phyloP scores from a whole-genome alignment of 2,797 vertebrate species.

The Acrossocheilus fasciatus region DNA sequence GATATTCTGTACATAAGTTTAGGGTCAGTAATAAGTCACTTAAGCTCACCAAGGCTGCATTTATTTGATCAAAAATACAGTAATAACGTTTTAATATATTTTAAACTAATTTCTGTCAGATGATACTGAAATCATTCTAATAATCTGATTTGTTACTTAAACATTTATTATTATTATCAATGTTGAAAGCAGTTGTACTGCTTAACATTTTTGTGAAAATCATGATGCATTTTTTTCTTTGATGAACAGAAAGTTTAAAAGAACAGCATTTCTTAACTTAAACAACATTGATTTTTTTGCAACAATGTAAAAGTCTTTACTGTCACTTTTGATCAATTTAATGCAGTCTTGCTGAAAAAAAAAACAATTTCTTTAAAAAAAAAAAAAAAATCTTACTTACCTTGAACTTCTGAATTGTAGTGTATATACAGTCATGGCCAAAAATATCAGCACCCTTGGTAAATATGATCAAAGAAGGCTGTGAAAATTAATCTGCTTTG shows the following conservation, averaged over 20 bases:
- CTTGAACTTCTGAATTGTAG: background rate
- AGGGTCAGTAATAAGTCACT: background rate
- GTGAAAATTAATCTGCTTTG: too few relatives aligned
- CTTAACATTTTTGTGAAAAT: background rate
- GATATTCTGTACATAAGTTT: background rate
- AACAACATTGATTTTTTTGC: background rate
- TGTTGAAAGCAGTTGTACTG: background rate
- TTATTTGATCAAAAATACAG: background rate
- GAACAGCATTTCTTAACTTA: background rate
- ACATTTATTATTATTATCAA: background rate
- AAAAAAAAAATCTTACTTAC: background rate
- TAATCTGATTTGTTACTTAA: background rate
- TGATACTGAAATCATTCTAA: background rate
- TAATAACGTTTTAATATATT: background rate
- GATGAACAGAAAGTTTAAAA: background rate
- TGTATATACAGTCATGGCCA: background rate
- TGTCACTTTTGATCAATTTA: constrained; percentile 1
- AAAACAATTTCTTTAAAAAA: background rate
- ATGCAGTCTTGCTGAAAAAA: background rate
- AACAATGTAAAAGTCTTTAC: background rate
- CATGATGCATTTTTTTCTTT: background rate
- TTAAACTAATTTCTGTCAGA: background rate
- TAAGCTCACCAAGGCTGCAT: background rate
- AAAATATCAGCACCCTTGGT: too few relatives aligned
- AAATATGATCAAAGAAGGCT: too few relatives aligned